Percentiles rank a stretch among this genome's conserved stretches.
Conservation (phyloP, 2,797 vertebrate genomes). For the Ctenopoma kingsleyae region DNA sequence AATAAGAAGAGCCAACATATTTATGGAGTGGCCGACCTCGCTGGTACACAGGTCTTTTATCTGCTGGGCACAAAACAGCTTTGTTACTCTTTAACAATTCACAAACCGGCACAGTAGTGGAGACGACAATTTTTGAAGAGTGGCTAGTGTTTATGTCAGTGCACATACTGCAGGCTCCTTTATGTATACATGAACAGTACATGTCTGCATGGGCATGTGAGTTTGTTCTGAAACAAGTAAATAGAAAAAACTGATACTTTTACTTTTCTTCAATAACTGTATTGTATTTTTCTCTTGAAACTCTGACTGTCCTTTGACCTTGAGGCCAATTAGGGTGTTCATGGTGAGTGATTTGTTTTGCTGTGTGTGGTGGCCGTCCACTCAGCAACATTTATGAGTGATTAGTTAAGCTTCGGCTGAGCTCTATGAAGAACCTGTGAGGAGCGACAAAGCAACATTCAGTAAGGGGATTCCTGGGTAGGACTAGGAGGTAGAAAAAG, state of each 20-base stretch:
- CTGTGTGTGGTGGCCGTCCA: constrained; percentile 63
- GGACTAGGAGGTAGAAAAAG: constrained; percentile 65
- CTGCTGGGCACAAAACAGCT: constrained; percentile 82
- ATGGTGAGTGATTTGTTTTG: constrained; percentile 74
- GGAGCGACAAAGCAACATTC: constrained; percentile 80
- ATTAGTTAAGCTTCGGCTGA: constrained; percentile 82
- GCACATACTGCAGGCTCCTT: constrained; percentile 12
- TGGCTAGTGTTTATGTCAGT: constrained; percentile 9
- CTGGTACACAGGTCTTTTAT: constrained; percentile 81
- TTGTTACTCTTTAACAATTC: constrained; percentile 85
- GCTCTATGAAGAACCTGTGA: constrained; percentile 74
- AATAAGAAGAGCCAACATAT: constrained; percentile 88
- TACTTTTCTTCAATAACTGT: background rate
- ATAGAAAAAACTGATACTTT: constrained; percentile 33
- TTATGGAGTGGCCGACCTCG: constrained; percentile 86
- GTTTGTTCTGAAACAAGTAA: constrained; percentile 29
- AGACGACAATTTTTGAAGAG: constrained; percentile 24
- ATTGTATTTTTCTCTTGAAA: constrained; percentile 41
- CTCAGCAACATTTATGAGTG: constrained; percentile 82
- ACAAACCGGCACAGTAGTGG: constrained; percentile 57
- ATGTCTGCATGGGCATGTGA: background rate
- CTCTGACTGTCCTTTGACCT: constrained; percentile 63
- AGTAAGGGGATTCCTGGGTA: constrained; percentile 69
- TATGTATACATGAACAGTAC: background rate
- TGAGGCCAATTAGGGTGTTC: constrained; percentile 73